phyloP scores from a whole-genome alignment of 2,797 vertebrate species.

The Oryzias sinensis region DNA sequence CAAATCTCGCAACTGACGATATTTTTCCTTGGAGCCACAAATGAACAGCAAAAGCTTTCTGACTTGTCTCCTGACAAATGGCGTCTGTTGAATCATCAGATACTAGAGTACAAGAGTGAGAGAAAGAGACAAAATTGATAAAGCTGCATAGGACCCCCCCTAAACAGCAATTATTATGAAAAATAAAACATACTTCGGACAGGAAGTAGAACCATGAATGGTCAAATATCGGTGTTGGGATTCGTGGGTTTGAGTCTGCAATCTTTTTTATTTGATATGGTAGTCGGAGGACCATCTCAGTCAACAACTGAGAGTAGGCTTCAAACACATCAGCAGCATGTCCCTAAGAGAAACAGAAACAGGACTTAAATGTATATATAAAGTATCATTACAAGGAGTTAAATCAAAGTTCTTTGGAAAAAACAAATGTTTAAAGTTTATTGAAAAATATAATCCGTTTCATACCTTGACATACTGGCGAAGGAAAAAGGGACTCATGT shows the following conservation, averaged over 20 bases:
- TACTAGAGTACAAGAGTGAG: constrained; percentile 76
- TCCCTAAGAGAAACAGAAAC: constrained; percentile 75
- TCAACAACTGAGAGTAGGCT: constrained; percentile 96
- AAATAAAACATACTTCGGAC: constrained; percentile 84
- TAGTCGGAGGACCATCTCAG: constrained; percentile 96
- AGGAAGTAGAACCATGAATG: constrained; percentile 99
- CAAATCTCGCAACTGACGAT: constrained; percentile 94
- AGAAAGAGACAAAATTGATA: not conserved
- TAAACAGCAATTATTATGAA: not conserved
- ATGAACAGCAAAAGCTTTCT: constrained; percentile 97
- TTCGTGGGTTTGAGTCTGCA: constrained; percentile 92
- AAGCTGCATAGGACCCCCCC: not conserved
- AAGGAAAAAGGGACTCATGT: constrained; percentile 99
- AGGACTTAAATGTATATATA: not conserved
- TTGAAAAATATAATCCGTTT: not conserved
- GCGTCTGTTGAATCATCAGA: constrained; percentile 98
- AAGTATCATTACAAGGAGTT: not conserved
- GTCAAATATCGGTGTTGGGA: constrained; percentile 94
- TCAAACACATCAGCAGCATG: constrained; percentile 98
- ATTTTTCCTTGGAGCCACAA: constrained; percentile 98
- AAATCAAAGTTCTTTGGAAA: not conserved
- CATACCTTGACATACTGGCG: constrained; percentile 97
- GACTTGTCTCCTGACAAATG: constrained; percentile 95
- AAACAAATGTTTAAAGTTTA: not conserved
- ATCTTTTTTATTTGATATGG: constrained; percentile 99